A percentile compares a stretch with the other conserved stretches of the same genome.
Conservation (phyloP, 2,888 invertebrate genomes). For the Catocala fraxini region DNA sequence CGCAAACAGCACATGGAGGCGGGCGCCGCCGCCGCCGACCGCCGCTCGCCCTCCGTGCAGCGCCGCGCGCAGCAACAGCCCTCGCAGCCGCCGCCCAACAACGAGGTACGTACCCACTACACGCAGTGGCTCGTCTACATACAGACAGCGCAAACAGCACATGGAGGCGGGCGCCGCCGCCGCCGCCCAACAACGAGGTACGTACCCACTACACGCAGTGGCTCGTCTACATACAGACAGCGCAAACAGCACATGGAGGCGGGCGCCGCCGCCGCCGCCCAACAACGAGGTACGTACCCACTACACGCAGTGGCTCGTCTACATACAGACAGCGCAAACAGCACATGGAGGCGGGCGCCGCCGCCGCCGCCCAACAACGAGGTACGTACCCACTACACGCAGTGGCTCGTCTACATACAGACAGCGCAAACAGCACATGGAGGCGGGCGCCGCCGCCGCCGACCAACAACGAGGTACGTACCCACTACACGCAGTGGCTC, state of each 20-base stretch:
- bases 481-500: too few species aligned
- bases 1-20: constrained; percentile 37
- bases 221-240: too few species aligned
- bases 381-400: constrained; percentile 48
- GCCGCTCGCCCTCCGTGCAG: constrained; percentile 81
- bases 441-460: constrained; percentile 80
- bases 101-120: constrained; percentile 63
- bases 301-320: too few species aligned
- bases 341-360: too few species aligned
- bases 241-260: too few species aligned
- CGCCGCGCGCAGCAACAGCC: constrained; percentile 78
- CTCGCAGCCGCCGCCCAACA: constrained; percentile 78
- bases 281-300: constrained; percentile 71
- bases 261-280: constrained; percentile 78
- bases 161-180: too few species aligned
- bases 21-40: constrained; percentile 73
- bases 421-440: too few species aligned
- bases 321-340: too few species aligned
- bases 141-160: too few species aligned
- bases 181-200: constrained; percentile 81
- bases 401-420: too few species aligned
- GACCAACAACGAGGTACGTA: constrained; percentile 76
- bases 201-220: too few species aligned
- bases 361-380: constrained; percentile 81
- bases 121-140: too few species aligned